phyloP scores from a whole-genome alignment of 2,113 vertebrate genomes.

The Theropithecus gelada region DNA sequence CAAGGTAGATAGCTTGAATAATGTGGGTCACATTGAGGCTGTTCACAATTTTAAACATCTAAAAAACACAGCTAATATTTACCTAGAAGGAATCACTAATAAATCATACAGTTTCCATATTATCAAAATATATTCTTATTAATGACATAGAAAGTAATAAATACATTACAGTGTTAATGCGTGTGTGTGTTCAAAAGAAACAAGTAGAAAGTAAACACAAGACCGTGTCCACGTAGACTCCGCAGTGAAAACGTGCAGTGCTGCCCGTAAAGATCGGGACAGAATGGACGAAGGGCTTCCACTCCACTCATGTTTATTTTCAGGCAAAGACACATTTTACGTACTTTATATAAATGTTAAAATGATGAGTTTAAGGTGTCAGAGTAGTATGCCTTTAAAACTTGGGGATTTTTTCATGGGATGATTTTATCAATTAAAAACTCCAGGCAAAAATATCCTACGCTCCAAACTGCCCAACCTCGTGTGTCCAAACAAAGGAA shows the following conservation, averaged over 20 bases:
- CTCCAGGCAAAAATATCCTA: neutral
- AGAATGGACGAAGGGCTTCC: accelerated
- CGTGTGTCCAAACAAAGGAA: no score
- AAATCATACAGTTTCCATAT: accelerated
- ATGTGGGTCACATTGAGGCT: accelerated
- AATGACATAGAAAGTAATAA: neutral
- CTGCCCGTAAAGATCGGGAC: accelerated
- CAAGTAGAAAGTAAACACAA: accelerated
- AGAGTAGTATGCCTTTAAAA: neutral
- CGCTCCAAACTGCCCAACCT: no score
- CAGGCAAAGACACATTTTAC: neutral
- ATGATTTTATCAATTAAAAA: neutral
- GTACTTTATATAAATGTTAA: neutral
- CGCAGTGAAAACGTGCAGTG: accelerated
- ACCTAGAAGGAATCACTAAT: no score
- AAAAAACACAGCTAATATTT: neutral
- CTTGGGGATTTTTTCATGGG: neutral
- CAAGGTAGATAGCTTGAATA: accelerated
- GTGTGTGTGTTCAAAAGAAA: accelerated
- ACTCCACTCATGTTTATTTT: accelerated
- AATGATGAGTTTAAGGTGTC: neutral
- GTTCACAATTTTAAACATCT: no score
- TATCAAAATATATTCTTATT: neutral
- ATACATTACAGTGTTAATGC: accelerated
- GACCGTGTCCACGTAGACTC: accelerated